These are phyloP conservation scores for Ondatra zibethicus DNA, from an alignment of 2,113 vertebrate species.

Conservation along the genomic window DNA sequence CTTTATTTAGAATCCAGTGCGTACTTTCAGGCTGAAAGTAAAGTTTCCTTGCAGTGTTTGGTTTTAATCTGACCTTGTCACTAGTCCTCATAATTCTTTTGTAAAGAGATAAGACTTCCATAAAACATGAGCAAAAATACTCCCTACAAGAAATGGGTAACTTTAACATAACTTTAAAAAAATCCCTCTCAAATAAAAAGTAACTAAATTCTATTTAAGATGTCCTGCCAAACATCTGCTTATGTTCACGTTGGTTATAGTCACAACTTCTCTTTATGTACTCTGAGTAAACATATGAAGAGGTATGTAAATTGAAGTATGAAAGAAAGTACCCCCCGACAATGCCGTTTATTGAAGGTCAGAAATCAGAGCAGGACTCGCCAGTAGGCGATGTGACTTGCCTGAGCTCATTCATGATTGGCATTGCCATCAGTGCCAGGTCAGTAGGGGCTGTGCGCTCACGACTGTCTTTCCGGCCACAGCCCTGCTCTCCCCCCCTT, in stretches of 20 bases:
- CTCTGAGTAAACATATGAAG: background rate
- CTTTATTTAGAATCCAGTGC: conserved; percentile 33
- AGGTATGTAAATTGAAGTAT: background rate
- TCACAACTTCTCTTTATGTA: background rate
- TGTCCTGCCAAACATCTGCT: background rate
- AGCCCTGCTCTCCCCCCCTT: background rate
- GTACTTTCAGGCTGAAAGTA: conserved; percentile 31
- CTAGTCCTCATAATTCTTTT: background rate
- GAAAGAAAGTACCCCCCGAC: background rate
- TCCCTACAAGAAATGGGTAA: background rate
- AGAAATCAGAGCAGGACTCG: background rate
- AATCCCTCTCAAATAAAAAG: background rate
- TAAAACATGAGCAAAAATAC: background rate
- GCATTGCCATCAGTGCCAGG: too few relatives aligned
- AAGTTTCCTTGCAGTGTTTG: background rate
- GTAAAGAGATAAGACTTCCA: background rate
- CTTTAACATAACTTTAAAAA: background rate
- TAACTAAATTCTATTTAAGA: background rate
- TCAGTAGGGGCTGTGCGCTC: background rate
- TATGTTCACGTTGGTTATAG: background rate
- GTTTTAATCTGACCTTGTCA: background rate
- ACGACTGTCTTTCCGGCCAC: accelerated
- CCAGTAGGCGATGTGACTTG: background rate
- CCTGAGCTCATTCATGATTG: background rate
- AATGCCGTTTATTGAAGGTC: background rate